Base-by-base conservation (phyloP, 2,113 vertebrate genomes). In the Gobius niger region DNA sequence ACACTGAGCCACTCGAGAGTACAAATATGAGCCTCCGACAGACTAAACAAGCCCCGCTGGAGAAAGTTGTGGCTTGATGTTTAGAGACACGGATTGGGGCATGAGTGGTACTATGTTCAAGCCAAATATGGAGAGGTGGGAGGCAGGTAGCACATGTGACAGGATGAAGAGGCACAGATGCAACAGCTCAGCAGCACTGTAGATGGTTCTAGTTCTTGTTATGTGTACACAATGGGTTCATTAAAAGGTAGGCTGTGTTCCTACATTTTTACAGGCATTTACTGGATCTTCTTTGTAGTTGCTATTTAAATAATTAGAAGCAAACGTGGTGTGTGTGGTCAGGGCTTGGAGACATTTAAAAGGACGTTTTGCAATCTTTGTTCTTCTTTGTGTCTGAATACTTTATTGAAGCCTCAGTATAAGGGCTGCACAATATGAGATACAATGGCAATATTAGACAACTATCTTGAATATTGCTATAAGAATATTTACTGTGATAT, bases 121-220 rank as follows among this genome's bases (percentile, higher is more conserved):
- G 70, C 90, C 91, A 87, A 89, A 91, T 91, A 91, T 87, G 91
- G 91, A 88, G 84, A 8, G 78, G 63, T 88, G 65, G 73, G 66
- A 70, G 57, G 83, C 80, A 87, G 82, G 40, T 60, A 19, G 72
- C 82, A 77, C 68, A 81, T 0, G 0, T 14, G 47, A 62, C 24
- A 34, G 24, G 24, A 34, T 34, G 59, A 72, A 71, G 50, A 72
- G 12, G 60, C 41, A 52, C 53, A 72, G 63, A 72, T 68, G 63
- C 74, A 67, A 53, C 56, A 16, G 16, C 49, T 71, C 19, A 64
- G n/a, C 49, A 64, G 19, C 9, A 40, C 47, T 76, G 60, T 73
- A 24, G 67, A 50, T 66, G 41, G 52, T 51, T 49, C 44, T 63
- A 54, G 65, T 49, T 76, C 49, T 67, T 62, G 67, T 59, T 41